Evolutionary conservation across 2,113 vertebrate species (phyloP).

Genomic region (Eretmochelys imbricata): DNA sequence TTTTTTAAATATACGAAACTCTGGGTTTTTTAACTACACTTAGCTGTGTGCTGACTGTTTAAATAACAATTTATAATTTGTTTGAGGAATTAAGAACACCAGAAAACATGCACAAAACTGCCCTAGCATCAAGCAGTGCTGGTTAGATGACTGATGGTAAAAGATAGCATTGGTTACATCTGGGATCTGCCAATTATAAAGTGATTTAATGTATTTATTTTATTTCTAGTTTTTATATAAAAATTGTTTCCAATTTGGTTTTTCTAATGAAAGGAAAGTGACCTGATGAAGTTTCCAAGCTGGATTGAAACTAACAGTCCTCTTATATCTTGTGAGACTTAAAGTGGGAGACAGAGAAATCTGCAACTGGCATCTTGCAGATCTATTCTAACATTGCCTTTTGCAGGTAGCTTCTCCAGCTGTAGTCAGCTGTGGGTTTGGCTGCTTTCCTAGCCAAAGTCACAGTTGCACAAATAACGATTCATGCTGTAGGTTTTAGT

Average conservation of each 20-base stretch:
- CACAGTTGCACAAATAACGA: background rate
- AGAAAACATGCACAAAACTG: background rate
- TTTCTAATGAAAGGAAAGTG: rapidly evolving
- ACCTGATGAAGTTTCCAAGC: rapidly evolving
- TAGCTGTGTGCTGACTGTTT: background rate
- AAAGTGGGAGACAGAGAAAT: background rate
- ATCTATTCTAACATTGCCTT: background rate
- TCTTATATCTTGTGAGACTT: background rate
- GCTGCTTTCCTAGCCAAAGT: background rate
- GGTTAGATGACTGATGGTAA: background rate
- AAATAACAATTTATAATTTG: background rate
- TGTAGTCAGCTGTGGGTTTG: background rate
- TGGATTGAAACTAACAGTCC: background rate
- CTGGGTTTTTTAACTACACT: background rate
- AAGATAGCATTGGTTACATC: rapidly evolving
- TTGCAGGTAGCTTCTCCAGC: background rate
- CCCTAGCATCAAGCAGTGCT: rapidly evolving
- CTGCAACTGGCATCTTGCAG: background rate
- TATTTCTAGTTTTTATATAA: background rate
- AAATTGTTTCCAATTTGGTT: background rate
- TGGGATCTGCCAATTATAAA: background rate
- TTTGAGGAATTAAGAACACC: background rate
- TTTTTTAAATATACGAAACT: background rate
- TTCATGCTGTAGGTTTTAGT: background rate
- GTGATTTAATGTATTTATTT: background rate